Percentiles rank a stretch among this genome's conserved stretches.
These are phyloP conservation scores for Delphinus delphis DNA, from an alignment of 2,113 vertebrate species.

Conservation along the genomic window DNA sequence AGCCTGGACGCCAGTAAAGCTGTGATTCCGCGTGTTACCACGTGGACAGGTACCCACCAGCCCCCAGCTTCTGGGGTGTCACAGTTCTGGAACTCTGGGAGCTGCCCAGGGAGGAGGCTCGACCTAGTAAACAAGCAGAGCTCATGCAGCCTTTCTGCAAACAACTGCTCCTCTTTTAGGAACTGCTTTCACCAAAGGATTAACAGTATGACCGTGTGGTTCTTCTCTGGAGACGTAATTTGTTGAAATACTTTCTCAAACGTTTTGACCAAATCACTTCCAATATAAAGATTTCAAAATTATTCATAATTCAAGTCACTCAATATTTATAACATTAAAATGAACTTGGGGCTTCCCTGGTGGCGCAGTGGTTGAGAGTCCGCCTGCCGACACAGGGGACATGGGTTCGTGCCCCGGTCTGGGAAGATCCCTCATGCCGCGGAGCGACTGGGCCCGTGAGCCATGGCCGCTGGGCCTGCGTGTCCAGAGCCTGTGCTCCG, in stretches of 20 bases:
- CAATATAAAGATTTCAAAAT: constrained; percentile 13
- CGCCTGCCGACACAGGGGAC: too few species aligned
- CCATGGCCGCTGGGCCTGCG: too few species aligned
- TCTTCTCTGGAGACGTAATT: neutral
- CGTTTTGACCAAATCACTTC: neutral
- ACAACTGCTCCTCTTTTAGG: neutral
- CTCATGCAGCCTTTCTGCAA: fast-evolving
- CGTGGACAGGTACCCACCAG: neutral
- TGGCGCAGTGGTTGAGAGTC: too few species aligned
- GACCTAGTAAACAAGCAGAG: neutral
- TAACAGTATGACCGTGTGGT: neutral
- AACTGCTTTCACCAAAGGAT: neutral
- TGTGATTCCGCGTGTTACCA: fast-evolving
- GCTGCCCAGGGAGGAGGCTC: neutral
- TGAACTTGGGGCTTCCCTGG: neutral
- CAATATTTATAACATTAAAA: constrained; percentile 2
- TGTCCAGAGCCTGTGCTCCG: too few species aligned
- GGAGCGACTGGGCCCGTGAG: too few species aligned
- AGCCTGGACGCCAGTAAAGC: too few species aligned
- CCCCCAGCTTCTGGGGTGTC: neutral
- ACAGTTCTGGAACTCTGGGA: neutral
- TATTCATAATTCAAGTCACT: neutral
- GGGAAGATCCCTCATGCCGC: too few species aligned
- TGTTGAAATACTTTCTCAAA: neutral
- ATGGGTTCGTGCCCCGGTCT: too few species aligned